phyloP scores from a whole-genome alignment of 2,888 invertebrate species.

The Molorchus minor region DNA sequence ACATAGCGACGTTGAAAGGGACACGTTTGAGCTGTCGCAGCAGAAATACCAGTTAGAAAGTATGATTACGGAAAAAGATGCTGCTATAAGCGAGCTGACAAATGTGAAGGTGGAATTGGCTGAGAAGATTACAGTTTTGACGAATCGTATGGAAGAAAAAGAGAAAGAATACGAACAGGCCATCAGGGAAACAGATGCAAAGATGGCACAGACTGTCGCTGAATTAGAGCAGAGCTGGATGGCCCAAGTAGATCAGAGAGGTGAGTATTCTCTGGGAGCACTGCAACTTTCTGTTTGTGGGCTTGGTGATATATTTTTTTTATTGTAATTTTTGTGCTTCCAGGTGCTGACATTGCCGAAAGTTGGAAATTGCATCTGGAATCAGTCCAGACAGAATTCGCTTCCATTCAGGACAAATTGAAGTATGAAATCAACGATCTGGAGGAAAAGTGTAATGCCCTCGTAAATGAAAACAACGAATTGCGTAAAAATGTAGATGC shows the following conservation, averaged over 20 bases:
- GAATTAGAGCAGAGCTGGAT: constrained; percentile 55
- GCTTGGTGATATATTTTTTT: neutral
- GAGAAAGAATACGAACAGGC: constrained; percentile 31
- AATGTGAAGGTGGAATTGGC: constrained; percentile 32
- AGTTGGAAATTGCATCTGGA: constrained; percentile 75
- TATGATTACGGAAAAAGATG: constrained; percentile 29
- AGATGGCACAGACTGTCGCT: constrained; percentile 41
- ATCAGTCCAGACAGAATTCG: constrained; percentile 71
- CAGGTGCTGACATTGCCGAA: constrained; percentile 74
- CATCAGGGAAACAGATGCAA: constrained; percentile 53
- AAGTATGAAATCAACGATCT: constrained; percentile 63
- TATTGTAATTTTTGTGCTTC: constrained; percentile 39
- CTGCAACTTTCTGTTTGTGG: no score
- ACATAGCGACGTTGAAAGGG: neutral
- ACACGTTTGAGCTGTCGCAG: constrained; percentile 15
- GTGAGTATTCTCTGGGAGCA: no score
- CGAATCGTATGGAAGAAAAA: constrained; percentile 32
- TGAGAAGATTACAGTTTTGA: constrained; percentile 32
- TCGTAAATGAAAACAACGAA: constrained; percentile 61
- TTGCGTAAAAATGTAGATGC: constrained; percentile 59
- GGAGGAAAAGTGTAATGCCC: constrained; percentile 60
- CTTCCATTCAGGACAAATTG: constrained; percentile 50
- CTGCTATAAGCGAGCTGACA: constrained; percentile 33
- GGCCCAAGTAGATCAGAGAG: constrained; percentile 68
- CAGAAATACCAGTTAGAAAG: constrained; percentile 29